Percentiles rank a stretch among this genome's conserved stretches.
Evolutionary conservation across 2,797 vertebrate genomes (phyloP).

Genomic region (Artibeus jamaicensis): DNA sequence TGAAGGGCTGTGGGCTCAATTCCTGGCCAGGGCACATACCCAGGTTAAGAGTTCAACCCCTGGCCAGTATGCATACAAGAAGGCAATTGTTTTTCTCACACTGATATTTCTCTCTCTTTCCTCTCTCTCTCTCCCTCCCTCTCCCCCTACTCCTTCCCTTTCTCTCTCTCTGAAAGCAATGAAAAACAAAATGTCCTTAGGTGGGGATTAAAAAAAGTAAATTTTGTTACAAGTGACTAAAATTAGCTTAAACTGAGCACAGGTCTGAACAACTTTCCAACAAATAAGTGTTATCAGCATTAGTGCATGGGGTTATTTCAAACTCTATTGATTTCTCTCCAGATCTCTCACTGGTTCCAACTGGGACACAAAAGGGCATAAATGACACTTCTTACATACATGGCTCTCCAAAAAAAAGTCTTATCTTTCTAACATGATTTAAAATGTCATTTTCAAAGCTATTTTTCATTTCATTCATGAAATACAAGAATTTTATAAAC

Average conservation of each 20-base stretch:
- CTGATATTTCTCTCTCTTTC: not conserved
- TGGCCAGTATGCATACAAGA: not conserved
- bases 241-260: conserved; percentile 3
- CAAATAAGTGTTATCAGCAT: not conserved
- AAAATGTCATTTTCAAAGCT: conserved; percentile 30
- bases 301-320: not conserved
- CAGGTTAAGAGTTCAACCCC: too few relatives aligned
- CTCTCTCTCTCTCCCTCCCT: too few relatives aligned
- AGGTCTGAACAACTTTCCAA: not conserved
- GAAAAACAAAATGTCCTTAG: not conserved
- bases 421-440: conserved; percentile 30
- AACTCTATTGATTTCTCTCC: not conserved
- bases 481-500: conserved; percentile 10
- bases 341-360: not conserved
- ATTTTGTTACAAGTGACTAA: not conserved
- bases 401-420: not conserved
- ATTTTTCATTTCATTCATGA: conserved; percentile 23
- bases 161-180: not conserved
- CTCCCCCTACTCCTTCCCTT: too few relatives aligned
- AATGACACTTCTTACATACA: conserved; percentile 4
- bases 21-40: not conserved
- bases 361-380: not conserved
- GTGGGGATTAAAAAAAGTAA: not conserved
- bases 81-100: not conserved
- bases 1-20: not conserved